These are phyloP conservation scores for Zosterops borbonicus DNA, from an alignment of 2,113 vertebrate species.

Conservation along the genomic window DNA sequence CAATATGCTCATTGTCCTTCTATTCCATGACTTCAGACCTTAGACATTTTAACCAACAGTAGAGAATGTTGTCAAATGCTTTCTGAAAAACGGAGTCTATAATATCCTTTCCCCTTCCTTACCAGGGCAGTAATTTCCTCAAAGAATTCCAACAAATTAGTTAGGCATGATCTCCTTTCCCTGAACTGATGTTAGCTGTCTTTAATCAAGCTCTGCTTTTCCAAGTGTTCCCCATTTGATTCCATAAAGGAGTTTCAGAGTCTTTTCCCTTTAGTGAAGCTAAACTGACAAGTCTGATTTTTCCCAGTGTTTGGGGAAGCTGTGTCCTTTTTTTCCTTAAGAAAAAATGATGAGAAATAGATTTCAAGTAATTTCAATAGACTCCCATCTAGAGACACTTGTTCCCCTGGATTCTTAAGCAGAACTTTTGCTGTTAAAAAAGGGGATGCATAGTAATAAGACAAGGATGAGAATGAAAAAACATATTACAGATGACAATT, in stretches of 20 bases:
- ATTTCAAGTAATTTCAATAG: background rate
- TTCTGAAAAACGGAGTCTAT: constrained; percentile 69
- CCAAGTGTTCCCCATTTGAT: constrained; percentile 77
- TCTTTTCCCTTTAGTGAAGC: constrained; percentile 46
- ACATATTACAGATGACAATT: background rate
- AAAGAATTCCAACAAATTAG: constrained; percentile 82
- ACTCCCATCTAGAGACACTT: background rate
- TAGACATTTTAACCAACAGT: constrained; percentile 76
- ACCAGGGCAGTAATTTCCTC: constrained; percentile 76
- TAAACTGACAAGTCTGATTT: constrained; percentile 47
- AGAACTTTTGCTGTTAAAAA: background rate
- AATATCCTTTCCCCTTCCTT: constrained; percentile 69
- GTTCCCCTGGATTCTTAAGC: background rate
- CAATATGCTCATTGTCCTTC: constrained; percentile 69
- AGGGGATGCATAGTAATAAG: background rate
- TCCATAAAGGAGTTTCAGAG: constrained; percentile 63
- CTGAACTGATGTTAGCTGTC: constrained; percentile 77
- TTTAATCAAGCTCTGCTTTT: constrained; percentile 80
- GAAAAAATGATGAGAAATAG: background rate
- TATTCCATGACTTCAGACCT: constrained; percentile 77
- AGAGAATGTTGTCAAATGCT: constrained; percentile 70
- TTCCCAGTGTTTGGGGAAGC: constrained; percentile 9
- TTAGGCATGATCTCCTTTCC: constrained; percentile 76
- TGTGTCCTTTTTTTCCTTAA: background rate
- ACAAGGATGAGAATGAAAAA: background rate